Base-by-base conservation (phyloP, 2,888 invertebrate genomes). In the Xylota segnis region DNA sequence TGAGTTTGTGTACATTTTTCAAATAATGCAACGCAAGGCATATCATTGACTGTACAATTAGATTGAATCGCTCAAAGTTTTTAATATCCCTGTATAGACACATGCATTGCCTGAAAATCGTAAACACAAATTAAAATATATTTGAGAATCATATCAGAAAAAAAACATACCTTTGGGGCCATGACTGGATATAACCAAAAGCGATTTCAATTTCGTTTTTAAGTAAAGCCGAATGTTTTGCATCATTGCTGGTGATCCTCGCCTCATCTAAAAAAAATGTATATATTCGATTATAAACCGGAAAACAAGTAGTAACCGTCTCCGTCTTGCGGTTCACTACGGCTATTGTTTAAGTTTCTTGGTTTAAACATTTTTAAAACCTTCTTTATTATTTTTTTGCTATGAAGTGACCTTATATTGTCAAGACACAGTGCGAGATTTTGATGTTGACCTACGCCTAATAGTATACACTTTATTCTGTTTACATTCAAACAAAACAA, bases 71-170 rank as follows among this genome's bases (percentile, higher is more conserved):
- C 91, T 98, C 98, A 93, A 97, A 96, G 93, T 98, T 98, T 92
- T 97, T 97, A 77, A 95, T 95, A 93, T 98, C 98, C 89, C 98
- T 95, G 92, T 97, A 98, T 93, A 97, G 96, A 93, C 98, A 98
- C 96, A 98, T 97, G 91, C 98, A 98, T 93, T 98, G 98, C 91
- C 97, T 97, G 92, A 59, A 81, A 83, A 50, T 14, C 14, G 54
- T 37, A 7, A 32, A 32, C 50, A 40, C 66, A 14, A 56, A 43
- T 43, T 23, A 43, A 66, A 40, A 27, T 23, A 10, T 23, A 14
- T 68, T 18, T 65, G 52, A 76, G 56, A 58, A 23, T 90, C 14
- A 3, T 12, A 5, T 23, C 6, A 27, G 16, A 61, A 45, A 27
- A n/a, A 2, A 4, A 1, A 14, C 58, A 90, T 94, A 96, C 96